Percentiles rank a stretch among this genome's conserved stretches.
phyloP scores from a whole-genome alignment of 1,140 invertebrate genomes.

The Panulirus ornatus region DNA sequence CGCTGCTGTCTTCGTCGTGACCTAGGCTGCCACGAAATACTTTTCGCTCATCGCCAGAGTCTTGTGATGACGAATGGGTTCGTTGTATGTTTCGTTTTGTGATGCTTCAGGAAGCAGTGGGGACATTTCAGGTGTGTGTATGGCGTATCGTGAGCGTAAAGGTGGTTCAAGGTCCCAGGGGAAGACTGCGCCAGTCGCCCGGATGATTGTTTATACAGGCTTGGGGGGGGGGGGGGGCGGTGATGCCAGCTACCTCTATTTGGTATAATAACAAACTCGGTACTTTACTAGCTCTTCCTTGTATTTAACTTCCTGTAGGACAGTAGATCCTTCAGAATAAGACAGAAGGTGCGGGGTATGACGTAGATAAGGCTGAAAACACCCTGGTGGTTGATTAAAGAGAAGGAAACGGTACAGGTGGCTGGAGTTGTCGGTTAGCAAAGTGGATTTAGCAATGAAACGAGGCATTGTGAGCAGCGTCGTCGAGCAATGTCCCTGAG shows the following conservation, averaged over 20 bases:
- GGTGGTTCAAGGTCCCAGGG: neutral
- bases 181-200: neutral
- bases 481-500: too few species aligned
- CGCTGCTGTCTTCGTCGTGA: neutral
- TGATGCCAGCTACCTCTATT: neutral
- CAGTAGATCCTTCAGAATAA: neutral
- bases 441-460: neutral
- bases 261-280: neutral
- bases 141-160: neutral
- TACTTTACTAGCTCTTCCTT: neutral
- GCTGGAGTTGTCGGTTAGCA: neutral
- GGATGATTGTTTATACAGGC: conserved; percentile 39
- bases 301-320: neutral
- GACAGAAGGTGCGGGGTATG: neutral
- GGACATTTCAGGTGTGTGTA: too few species aligned
- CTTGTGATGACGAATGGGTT: too few species aligned
- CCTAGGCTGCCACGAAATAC: too few species aligned
- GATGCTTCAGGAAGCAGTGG: too few species aligned
- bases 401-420: conserved; percentile 2
- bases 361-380: neutral
- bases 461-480: neutral
- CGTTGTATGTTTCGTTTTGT: too few species aligned
- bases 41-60: too few species aligned
- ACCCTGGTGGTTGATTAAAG: neutral
- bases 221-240: too few species aligned